Evolutionary conservation across 1,140 invertebrate species (phyloP).

Genomic region (Drosophila lowei): DNA sequence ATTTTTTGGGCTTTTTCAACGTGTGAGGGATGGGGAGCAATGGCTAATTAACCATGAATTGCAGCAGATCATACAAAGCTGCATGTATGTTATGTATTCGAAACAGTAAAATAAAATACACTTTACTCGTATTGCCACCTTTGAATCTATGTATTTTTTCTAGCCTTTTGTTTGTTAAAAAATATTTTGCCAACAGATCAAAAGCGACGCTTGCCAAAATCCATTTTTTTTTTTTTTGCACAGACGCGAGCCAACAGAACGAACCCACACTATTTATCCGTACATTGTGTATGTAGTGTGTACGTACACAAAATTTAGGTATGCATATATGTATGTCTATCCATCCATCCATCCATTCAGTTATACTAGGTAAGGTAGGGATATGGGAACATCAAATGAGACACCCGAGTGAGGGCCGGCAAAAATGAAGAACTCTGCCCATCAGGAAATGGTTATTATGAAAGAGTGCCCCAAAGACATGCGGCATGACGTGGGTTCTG

Average conservation of each 20-base stretch:
- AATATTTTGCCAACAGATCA: constrained; percentile 77
- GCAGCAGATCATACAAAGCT: constrained; percentile 29
- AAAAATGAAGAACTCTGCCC: constrained; percentile 56
- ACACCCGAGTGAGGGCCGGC: constrained; percentile 26
- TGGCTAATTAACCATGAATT: constrained; percentile 33
- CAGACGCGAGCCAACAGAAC: constrained; percentile 55
- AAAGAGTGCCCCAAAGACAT: constrained; percentile 49
- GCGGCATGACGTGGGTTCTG: constrained; percentile 52
- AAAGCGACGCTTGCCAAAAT: constrained; percentile 75
- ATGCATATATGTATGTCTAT: background rate
- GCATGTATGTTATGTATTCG: constrained; percentile 1
- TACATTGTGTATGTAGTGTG: constrained; percentile 20
- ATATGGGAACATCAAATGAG: constrained; percentile 51
- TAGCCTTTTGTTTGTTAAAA: constrained; percentile 72
- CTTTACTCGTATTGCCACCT: constrained; percentile 54
- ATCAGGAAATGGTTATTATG: constrained; percentile 49
- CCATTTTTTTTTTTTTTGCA: constrained; percentile 60
- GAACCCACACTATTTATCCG: constrained; percentile 31
- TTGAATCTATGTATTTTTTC: constrained; percentile 34
- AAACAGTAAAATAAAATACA: constrained; percentile 32
- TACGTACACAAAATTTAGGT: constrained; percentile 5
- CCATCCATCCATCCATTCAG: background rate
- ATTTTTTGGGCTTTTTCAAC: background rate
- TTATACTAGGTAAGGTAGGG: no score
- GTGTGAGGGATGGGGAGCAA: constrained; percentile 11